Base-by-base conservation (phyloP, 2,888 invertebrate species). In the Apoda limacodes region DNA sequence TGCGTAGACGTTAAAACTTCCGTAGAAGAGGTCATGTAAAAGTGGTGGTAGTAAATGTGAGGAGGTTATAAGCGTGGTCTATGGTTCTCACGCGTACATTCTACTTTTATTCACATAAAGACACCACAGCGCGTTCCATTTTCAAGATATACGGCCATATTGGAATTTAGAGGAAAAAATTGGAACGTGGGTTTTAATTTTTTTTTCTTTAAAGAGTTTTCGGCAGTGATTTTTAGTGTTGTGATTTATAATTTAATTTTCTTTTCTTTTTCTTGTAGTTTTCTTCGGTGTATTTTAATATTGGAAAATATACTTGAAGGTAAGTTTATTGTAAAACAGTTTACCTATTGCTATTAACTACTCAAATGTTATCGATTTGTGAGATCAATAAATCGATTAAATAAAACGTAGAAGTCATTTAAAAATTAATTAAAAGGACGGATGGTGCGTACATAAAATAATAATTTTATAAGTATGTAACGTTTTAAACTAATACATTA, bases 21-120 rank as follows among this genome's bases (percentile, higher is more conserved):
- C 35, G 27, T 40, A 35, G 41, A 35, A 38, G 35, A 39, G 50
- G 40, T 42, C 65, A 47, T 23, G 29, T 25, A 50, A 53, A 27
- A 44, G 34, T 52, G 63, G 67, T 43, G 48, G 51, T 46, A 39
- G 42, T 39, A 47, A 45, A 48, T 46, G 48, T 44, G 46, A 48
- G 57, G 55, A 55, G 55, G 56, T 63, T 69, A 67, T 48, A 69
- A 66, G 60, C 63, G 61, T 59, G 60, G 49, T 46, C 50, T 60
- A 55, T 56, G 57, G 46, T 50, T 49, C 54, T 52, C 65, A 53
- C 62, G 62, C 62, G 60, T 52, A 52, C 68, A 67, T 55, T 68
- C 60, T 48, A 52, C 42, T 45, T 36, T 40, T 42, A 39, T 34
- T 29, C 40, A 38, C 40, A 17, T 5, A 17, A 17, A 17, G 17